phyloP scores from a whole-genome alignment of 2,888 invertebrate genomes.

The Acronicta leporina region DNA sequence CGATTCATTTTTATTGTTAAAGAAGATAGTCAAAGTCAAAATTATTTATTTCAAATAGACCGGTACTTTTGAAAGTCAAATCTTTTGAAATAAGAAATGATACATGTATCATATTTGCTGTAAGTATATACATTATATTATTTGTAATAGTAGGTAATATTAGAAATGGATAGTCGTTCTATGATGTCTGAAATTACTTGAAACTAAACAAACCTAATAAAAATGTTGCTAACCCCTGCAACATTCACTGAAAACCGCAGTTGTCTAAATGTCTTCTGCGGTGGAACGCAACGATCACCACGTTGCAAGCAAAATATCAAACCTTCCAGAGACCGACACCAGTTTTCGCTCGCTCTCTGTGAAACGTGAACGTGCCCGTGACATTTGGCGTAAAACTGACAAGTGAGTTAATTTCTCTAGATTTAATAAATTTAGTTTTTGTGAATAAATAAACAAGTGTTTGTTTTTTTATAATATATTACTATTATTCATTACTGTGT shows the following conservation, averaged over 20 bases:
- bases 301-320: conserved; percentile 66
- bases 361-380: conserved; percentile 60
- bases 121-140: no score
- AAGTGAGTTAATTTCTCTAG: conserved; percentile 55
- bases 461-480: background rate
- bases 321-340: conserved; percentile 45
- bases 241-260: conserved; percentile 64
- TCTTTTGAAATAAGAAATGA: no score
- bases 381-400: conserved; percentile 48
- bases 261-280: conserved; percentile 51
- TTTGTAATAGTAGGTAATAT: no score
- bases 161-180: no score
- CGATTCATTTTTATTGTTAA: no score
- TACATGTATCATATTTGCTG: no score
- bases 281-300: conserved; percentile 53
- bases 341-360: conserved; percentile 63
- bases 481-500: background rate
- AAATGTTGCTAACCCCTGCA: conserved; percentile 63
- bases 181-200: no score
- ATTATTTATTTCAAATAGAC: no score
- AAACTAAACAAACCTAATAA: conserved; percentile 1
- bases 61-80: no score
- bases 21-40: no score
- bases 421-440: conserved; percentile 8
- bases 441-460: conserved; percentile 14